Evolutionary conservation across 2,797 vertebrate genomes (phyloP), one percentile per base, ranked within the genome.

Genomic region (Eulemur albifrons): DNA sequence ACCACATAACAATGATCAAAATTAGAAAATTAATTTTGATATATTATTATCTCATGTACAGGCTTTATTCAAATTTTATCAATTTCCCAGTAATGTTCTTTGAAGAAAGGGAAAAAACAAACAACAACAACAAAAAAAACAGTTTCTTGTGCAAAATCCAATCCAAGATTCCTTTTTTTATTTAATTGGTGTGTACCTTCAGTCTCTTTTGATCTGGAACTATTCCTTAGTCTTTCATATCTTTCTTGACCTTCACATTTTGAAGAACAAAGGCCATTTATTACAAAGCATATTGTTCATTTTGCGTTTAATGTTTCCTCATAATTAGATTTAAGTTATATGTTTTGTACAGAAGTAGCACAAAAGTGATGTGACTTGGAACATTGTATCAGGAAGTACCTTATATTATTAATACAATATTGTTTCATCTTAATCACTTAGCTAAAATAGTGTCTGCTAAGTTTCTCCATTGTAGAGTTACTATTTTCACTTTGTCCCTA

Each of bases 1-100:
- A 72, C 23, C 23, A 75, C 59, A 52, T 67, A 67, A 86, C 23
- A 70, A n/a, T 70, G 43, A 25, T 94, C 52, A 40, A 59, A 96
- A 87, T 61, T 63, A 93, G 59, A 30, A 91, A 91, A 94, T 91
- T 76, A 82, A 38, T 52, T 91, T 59, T 35, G n/a, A 12, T 90
- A 20, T 90, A 61, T 69, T 80, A 75, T 85, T 81, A 81, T 45
- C 43, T 94, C 52, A 76, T 40, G 52, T 63, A 63, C 14, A 82
- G 76, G 63, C 43, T 90, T 81, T 82, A 90, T 73, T 80, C 69
- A 86, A 86, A 90, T 93, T 73, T 90, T 57, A 93, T 63, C 87
- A 61, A 43, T 75, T 90, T 81, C 40, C 23, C 40, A 81, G 32
- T 91, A 82, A 94, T 70, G 27, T 40, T 65, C 30, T 52, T 61